Base-by-base conservation (phyloP, 2,113 vertebrate species). In the Tachysurus fulvidraco region DNA sequence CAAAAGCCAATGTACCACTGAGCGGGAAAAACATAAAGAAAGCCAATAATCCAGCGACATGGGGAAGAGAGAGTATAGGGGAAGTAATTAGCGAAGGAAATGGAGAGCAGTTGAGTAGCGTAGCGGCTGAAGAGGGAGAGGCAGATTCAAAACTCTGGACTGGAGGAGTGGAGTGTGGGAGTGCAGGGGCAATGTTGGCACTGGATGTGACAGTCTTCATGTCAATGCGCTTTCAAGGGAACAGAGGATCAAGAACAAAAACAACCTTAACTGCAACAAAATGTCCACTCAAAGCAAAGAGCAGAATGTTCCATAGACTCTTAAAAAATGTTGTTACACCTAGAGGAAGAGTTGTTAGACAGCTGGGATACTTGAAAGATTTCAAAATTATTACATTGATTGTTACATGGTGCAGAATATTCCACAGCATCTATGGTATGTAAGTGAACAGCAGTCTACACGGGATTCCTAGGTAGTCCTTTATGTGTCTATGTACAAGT, bases 341-440 rank as follows among this genome's bases (percentile, higher is more conserved):
- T 54, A 85, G 69, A 50, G 54, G 57, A 44, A 59, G 54, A 77
- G 57, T 62, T 19, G 13, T 62, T 19, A 28, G 23, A 19, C n/a
- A 62, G 9, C 83, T 71, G 17, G 28, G 8, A 30, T 84, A 59
- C 30, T 55, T 84, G 52, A 73, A 76, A 84, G 28, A 57, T 5
- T 84, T 73, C 3, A 8, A 36, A 84, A 52, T 55, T 74, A 74
- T 65, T 83, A 54, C 64, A 71, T 55, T 30, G 50, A 17, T 74
- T 73, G 17, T 67, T 69, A 71, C 9, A 76, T 84, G 83, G 8
- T 23, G 36, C 55, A 84, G 83, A 76, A 77, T 62, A 77, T 28
- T 8, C 41, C 69, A 3, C 36, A 46, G 69, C 54, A 2, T 84
- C 67, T 85, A n/a, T n/a, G n/a, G n/a, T n/a, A n/a, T 60, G 83